Evolutionary conservation across 2,113 vertebrate species (phyloP).

Genomic region (Eptatretus burgeri): DNA sequence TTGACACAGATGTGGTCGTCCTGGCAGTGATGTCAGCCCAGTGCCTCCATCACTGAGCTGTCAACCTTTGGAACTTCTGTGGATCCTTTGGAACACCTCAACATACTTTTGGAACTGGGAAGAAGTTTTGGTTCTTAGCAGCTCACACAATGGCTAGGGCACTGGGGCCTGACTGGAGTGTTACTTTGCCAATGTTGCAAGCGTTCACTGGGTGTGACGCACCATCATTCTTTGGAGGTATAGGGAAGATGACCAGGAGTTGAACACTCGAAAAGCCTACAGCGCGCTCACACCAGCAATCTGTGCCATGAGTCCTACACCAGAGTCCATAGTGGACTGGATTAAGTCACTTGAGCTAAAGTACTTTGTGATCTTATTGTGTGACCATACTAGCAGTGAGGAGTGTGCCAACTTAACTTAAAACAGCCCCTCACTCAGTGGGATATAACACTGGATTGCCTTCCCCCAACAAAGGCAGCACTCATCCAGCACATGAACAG

Average conservation of each 20-base stretch:
- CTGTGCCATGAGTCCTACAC: background rate
- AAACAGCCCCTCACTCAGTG: background rate
- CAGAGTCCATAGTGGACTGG: background rate
- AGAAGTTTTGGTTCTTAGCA: background rate
- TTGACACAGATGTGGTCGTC: background rate
- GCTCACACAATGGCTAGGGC: background rate
- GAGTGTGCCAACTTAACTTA: background rate
- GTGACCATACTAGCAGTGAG: background rate
- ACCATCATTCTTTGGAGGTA: background rate
- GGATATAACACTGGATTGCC: background rate
- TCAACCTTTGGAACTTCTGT: background rate
- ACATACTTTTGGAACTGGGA: slow-evolving; percentile 4
- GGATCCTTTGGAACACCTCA: no score
- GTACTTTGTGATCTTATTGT: background rate
- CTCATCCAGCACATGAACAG: background rate
- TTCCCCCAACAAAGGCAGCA: slow-evolving; percentile 2
- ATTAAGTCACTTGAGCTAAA: background rate
- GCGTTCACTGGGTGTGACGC: background rate
- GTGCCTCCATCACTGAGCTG: slow-evolving; percentile 1
- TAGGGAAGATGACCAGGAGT: background rate
- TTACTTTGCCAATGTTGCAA: background rate
- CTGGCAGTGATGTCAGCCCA: background rate
- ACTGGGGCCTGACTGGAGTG: background rate
- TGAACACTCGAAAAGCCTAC: background rate
- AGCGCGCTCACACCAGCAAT: background rate